phyloP scores from a whole-genome alignment of 37 sponge, comb jelly and placozoan species.

The Crambe crambe region DNA sequence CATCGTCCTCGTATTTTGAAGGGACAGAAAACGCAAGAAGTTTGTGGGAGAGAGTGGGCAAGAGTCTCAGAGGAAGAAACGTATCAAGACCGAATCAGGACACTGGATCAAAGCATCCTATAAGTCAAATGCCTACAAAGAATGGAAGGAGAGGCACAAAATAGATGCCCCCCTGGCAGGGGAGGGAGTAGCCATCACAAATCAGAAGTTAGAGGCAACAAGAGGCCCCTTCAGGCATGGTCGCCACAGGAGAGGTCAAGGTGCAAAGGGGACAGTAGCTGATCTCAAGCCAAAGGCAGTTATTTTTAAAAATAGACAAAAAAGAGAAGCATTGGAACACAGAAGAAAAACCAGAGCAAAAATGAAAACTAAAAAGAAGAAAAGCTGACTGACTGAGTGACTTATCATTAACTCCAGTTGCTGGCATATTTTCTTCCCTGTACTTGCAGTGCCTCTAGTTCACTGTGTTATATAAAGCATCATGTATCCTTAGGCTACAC shows the following conservation, averaged over 20 bases:
- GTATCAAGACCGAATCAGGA: constrained; percentile 92
- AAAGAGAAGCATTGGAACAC: constrained; percentile 24
- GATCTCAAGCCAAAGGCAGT: constrained; percentile 44
- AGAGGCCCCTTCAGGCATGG: neutral
- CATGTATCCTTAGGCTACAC: neutral
- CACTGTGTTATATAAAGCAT: constrained; percentile 2
- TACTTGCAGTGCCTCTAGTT: constrained; percentile 37
- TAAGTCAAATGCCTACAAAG: constrained; percentile 74
- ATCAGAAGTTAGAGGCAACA: neutral
- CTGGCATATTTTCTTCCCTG: constrained; percentile 41
- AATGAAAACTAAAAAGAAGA: neutral
- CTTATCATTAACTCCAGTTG: constrained; percentile 33
- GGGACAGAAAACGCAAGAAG: constrained; percentile 96
- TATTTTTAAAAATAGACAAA: constrained; percentile 46
- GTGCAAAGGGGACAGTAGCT: constrained; percentile 5
- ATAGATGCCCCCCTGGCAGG: constrained; percentile 30
- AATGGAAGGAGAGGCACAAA: constrained; percentile 70
- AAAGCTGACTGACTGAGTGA: neutral
- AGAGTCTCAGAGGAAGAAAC: constrained; percentile 54
- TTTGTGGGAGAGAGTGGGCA: constrained; percentile 74
- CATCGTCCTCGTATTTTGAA: constrained; percentile 7
- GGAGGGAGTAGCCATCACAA: neutral
- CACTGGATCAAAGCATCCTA: constrained; percentile 77
- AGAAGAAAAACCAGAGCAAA: constrained; percentile 4
- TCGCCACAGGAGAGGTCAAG: constrained; percentile 12